phyloP scores from a whole-genome alignment of 2,113 vertebrate genomes.

The Misgurnus anguillicaudatus region DNA sequence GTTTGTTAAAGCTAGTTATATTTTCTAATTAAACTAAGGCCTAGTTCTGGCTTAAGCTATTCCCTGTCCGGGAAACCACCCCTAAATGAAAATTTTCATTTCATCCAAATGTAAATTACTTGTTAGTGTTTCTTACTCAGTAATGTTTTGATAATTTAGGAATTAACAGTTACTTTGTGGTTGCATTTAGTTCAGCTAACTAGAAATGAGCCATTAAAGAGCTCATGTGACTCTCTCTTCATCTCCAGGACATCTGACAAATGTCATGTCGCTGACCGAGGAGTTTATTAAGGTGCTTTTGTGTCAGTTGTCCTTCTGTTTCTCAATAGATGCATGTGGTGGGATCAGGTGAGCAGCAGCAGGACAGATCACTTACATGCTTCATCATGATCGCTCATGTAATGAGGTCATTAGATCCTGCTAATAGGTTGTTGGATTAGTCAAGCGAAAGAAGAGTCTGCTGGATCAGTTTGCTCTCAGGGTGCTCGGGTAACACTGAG shows the following conservation, averaged over 20 bases:
- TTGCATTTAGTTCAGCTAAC: no score
- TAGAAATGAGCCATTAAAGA: no score
- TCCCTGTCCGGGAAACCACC: no score
- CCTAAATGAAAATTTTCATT: no score
- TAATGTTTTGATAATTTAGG: no score
- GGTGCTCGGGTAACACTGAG: conserved; percentile 1
- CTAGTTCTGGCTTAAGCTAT: no score
- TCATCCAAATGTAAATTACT: no score
- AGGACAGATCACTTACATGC: conserved; percentile 64
- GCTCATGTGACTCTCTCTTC: not conserved
- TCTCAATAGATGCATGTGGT: conserved; percentile 42
- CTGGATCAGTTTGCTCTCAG: conserved; percentile 69
- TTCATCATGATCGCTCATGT: conserved; percentile 74
- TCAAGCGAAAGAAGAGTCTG: conserved; percentile 71
- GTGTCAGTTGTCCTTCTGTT: conserved; percentile 53
- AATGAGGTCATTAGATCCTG: conserved; percentile 91
- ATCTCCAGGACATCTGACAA: not conserved
- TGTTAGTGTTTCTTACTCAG: no score
- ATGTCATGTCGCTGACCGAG: not conserved
- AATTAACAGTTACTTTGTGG: no score
- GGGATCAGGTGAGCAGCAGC: conserved; percentile 66
- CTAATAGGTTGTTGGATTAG: conserved; percentile 87
- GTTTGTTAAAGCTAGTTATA: no score
- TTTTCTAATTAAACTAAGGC: no score
- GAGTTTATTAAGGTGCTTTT: not conserved